phyloP scores from a whole-genome alignment of 2,113 vertebrate species.

The Phaethon lepturus region DNA sequence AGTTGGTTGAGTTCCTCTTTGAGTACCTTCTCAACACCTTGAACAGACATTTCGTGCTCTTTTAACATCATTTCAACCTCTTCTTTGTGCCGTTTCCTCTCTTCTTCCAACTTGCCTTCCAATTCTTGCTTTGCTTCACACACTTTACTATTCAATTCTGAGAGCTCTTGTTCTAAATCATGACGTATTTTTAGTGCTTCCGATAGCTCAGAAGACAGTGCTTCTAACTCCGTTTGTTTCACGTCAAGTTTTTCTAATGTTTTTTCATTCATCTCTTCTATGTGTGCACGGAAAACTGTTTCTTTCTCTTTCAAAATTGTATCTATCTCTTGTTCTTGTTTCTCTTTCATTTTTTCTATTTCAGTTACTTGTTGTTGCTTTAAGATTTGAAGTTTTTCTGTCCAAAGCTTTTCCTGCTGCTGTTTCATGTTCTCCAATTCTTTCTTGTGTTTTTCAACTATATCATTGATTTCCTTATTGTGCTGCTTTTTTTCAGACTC shows the following conservation, averaged over 20 bases:
- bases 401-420: slow-evolving; percentile 74
- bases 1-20: slow-evolving; percentile 86
- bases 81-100: slow-evolving; percentile 74
- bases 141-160: slow-evolving; percentile 58
- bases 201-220: slow-evolving; percentile 84
- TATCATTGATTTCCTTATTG: slow-evolving; percentile 77
- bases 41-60: slow-evolving; percentile 79
- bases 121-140: slow-evolving; percentile 72
- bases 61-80: slow-evolving; percentile 78
- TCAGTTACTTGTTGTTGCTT: slow-evolving; percentile 75
- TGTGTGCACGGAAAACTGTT: slow-evolving; percentile 82
- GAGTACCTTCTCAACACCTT: slow-evolving; percentile 80
- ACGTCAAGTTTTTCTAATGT: slow-evolving; percentile 89
- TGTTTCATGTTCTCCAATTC: slow-evolving; percentile 79
- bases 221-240: slow-evolving; percentile 90
- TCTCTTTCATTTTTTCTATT: slow-evolving; percentile 80
- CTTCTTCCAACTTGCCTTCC: slow-evolving; percentile 79
- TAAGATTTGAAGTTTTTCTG: slow-evolving; percentile 74
- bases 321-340: slow-evolving; percentile 78
- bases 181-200: slow-evolving; percentile 79
- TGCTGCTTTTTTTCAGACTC: slow-evolving; percentile 84
- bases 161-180: slow-evolving; percentile 82
- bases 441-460: slow-evolving; percentile 82
- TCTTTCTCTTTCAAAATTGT: slow-evolving; percentile 87
- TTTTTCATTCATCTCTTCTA: slow-evolving; percentile 93